Conservation (phyloP, 1,140 invertebrate genomes). For the Oryzaephilus surinamensis region DNA sequence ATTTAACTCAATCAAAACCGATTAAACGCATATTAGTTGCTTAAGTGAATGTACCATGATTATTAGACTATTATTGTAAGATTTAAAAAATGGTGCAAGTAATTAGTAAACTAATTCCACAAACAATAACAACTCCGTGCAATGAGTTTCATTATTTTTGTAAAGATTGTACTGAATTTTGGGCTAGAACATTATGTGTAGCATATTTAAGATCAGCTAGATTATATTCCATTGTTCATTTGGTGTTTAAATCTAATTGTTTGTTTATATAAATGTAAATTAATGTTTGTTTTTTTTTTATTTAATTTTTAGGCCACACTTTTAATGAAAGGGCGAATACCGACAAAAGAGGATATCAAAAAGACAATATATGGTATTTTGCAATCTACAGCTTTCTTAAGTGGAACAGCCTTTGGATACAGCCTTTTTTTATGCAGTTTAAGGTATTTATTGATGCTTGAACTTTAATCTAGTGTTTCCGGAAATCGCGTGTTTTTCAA, state of each 20-base stretch:
- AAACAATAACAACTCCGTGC: background rate
- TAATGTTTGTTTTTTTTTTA: too few relatives aligned
- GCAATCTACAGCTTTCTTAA: slow-evolving; percentile 66
- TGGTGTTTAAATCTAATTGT: background rate
- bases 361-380: slow-evolving; percentile 53
- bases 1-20: too few relatives aligned
- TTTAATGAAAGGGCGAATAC: slow-evolving; percentile 54
- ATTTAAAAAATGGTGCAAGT: slow-evolving; percentile 7
- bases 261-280: too few relatives aligned
- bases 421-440: slow-evolving; percentile 56
- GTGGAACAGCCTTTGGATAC: slow-evolving; percentile 61
- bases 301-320: slow-evolving; percentile 50
- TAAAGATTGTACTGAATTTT: slow-evolving; percentile 1
- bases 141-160: slow-evolving; percentile 3
- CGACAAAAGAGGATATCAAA: slow-evolving; percentile 49
- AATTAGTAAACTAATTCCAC: slow-evolving; percentile 6
- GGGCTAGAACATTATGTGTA: background rate
- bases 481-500: background rate
- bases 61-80: too few relatives aligned
- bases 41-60: too few relatives aligned
- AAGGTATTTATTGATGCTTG: slow-evolving; percentile 39
- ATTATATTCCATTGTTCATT: too few relatives aligned
- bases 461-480: background rate
- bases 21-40: too few relatives aligned
- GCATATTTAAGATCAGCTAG: slow-evolving; percentile 5